phyloP scores from a whole-genome alignment of 2,797 vertebrate genomes.

The Sebastes kiyomatsui region DNA sequence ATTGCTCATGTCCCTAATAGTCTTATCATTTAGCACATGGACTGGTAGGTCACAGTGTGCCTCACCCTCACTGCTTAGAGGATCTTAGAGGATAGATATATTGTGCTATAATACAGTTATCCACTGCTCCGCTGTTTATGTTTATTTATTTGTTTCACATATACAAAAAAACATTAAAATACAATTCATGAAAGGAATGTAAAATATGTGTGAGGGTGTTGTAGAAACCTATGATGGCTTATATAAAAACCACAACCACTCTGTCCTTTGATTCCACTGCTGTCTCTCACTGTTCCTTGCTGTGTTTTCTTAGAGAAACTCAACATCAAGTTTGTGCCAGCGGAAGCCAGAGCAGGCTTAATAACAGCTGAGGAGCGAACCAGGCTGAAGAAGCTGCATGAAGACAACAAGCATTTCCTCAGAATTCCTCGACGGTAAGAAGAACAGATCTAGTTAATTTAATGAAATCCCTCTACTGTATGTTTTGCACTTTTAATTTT shows the following conservation, averaged over 20 bases:
- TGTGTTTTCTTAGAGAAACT: slow-evolving; percentile 87
- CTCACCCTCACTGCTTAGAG: not conserved
- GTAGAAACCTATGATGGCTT: no score
- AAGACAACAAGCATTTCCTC: slow-evolving; percentile 89
- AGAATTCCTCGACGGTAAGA: slow-evolving; percentile 90
- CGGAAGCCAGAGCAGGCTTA: slow-evolving; percentile 86
- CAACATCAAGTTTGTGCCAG: slow-evolving; percentile 90
- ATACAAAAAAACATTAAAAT: no score
- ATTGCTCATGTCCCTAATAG: not conserved
- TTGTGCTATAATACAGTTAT: not conserved
- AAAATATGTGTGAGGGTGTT: no score
- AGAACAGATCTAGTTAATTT: not conserved
- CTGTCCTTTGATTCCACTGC: not conserved
- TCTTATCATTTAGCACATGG: not conserved
- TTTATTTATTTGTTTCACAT: no score
- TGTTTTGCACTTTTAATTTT: not conserved
- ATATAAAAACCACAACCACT: no score
- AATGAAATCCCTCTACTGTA: not conserved
- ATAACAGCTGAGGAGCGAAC: slow-evolving; percentile 87
- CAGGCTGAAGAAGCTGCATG: slow-evolving; percentile 87
- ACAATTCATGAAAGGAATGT: no score
- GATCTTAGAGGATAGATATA: not conserved
- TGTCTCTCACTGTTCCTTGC: not conserved
- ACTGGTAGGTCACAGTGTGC: not conserved
- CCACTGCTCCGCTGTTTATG: not conserved